Evolutionary conservation across 2,888 invertebrate genomes (phyloP), one percentile per base, ranked within the genome.

Genomic region (Tenthredo scrophulariae): DNA sequence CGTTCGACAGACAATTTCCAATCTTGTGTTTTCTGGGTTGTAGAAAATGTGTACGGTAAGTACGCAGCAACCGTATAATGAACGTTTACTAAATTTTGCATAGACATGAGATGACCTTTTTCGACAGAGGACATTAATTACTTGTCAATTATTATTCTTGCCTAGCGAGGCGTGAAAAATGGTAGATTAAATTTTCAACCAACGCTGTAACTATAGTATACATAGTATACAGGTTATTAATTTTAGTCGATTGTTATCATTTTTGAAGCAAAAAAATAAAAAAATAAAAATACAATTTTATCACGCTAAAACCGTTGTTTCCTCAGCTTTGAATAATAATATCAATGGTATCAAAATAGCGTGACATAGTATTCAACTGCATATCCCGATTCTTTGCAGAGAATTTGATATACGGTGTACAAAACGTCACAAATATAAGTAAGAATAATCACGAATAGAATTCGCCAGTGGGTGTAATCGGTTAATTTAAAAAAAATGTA

Each of bases 81-180:
- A 50, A 50, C 18, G 9, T 50, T 6, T 50, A 6, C 50, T 18
- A n/a, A n/a, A 54, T 54, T 54, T 54, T 67, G 4, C 67, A 29
- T 18, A 29, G 67, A 6, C 37, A 26, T 62, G 4, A 62, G 13
- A 70, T 33, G 70, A 70, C 37, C 37, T 37, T 70, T 70, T 37
- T 54, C 0, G n/a, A 54, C n/a, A 37, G 7, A 18, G 3, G 1
- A 37, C 4, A 29, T 70, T 70, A 10, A 70, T 70, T 33, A 70
- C 18, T 13, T 33, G 18, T 37, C 29, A 70, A 70, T 70, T 70
- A 70, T 37, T 9, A 22, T 70, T 33, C 33, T 33, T 26, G 67
- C 5, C 67, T 13, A 70, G 37, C 37, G 70, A 70, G 33, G 70
- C 18, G 37, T 70, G 70, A 70, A n/a, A 70, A 70, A 70, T 70